Evolutionary conservation across 2,113 vertebrate species (phyloP), one percentile per base, ranked within the genome.

Genomic region (Rattus rattus): DNA sequence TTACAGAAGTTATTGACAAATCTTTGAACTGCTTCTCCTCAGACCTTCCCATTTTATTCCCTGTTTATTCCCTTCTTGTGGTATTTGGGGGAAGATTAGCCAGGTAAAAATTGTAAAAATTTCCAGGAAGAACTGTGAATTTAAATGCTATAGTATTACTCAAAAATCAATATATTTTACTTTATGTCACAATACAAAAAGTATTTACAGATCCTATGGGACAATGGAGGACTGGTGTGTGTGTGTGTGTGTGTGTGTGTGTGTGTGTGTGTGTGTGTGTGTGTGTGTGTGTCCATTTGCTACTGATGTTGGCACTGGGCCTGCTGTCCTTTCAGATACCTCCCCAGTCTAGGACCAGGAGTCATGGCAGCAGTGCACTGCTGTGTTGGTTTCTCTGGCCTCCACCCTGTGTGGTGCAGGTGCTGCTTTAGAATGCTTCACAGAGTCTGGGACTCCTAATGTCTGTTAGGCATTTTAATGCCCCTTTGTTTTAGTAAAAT

Each of bases 301-400:
- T 54, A 2, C 73, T 94, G 76, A 28, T 92, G 59, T 76, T 63
- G 47, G 59, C 54, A 61, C 67, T 3, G 59, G 54, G 72, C 36
- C 43, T 67, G 65, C 52, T 90, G 7, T 63, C 54, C 69, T 83
- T 61, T 7, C 63, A 63, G 59, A 61, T 59, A 56, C 54, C 14
- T 73, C 28, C 39, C 63, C 0, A 0, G 39, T 69, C 77, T 39
- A 16, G 96, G 95, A 83, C 91, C 86, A 96, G 95, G 96, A 93
- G 81, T 90, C 92, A 97, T 7, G 80, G 89, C 88, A 95, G 97
- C 95, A 85, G 77, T 0, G 0, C 0, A 0, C 94, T 94, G 91
- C 88, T 96, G 14, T 88, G 86, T 86, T 95, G 76, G 1, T 96
- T 88, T 93, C 61, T 95, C 94, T 92, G 97, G 91, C 96, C 96